Evolutionary conservation across 64 coral and sea anemone species (phyloP), one percentile per base, ranked within the genome.

Genomic region (Cladopsammia gracilis): DNA sequence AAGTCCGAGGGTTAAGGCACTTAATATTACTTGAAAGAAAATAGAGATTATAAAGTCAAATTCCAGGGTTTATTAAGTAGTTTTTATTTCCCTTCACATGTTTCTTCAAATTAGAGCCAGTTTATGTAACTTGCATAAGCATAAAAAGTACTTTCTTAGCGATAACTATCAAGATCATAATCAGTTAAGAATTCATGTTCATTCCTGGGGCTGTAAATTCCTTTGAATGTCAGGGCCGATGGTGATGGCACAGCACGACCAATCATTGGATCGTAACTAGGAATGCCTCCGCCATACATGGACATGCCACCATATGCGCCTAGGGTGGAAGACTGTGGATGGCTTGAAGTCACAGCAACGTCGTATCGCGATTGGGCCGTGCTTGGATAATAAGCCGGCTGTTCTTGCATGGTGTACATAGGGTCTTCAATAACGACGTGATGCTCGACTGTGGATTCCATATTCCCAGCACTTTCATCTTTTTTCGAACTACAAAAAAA

Each of bases 251-350:
- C 79, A 46, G 79, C 14, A 48, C 34, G 45, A 20, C 79, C 79
- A n/a, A 64, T 25, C 25, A 49, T 5, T 0, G 15, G 7, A 18
- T 44, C 60, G 10, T 23, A 66, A 15, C 4, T 6, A 45, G 43
- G 26, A 16, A 66, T 47, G 3, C 5, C 11, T 12, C 15, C 13
- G 8, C 25, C 77, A 62, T 61, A 80, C 14, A 80, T 56, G 25
- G 56, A 26, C 11, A 80, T 44, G 15, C 45, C 54, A 18, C 77
- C 56, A 3, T 80, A 80, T 0, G 24, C 23, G 6, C 77, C 77
- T 12, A 80, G 34, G 12, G 24, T 80, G 14, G 77, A 67, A 14
- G 79, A 83, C 62, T 84, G 80, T 1, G 80, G 80, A 68, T 84
- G 80, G 13, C 60, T 84, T 44, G 80, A 67, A 1, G 58, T 67